Base-by-base conservation (phyloP, 2,113 vertebrate genomes). In the Syngnathus scovelli region DNA sequence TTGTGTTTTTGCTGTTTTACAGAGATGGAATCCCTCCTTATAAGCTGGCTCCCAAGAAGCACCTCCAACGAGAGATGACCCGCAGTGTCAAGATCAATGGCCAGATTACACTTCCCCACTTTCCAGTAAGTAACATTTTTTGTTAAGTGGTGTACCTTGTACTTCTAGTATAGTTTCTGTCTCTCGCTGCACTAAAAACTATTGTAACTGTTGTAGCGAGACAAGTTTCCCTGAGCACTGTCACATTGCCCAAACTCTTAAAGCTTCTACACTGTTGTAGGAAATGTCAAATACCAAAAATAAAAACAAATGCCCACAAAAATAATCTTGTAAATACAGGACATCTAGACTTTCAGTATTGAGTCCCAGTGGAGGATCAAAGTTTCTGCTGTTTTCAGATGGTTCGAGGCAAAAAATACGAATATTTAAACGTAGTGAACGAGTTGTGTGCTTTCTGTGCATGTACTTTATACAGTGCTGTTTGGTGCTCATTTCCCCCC, bases 1-100 rank as follows among this genome's bases (percentile, higher is more conserved):
- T 69, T 16, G 75, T 66, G 2, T 49, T 72, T 61, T 12, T 63
- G 27, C 52, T 33, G 37, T 6, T 61, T 63, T 21, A 61, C 90
- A 98, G 96, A 86, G 96, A 99, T 91, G 96, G 95, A 73, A 92
- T 98, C 79, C 95, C 95, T 81, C 94, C 94, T 0, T 98, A 98
- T 73, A 94, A 94, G 21, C 83, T 93, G 55, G 94, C 94, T 79
- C 95, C 91, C 80, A 98, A 95, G 93, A 99, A 98, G 84, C 94
- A 95, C 83, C 91, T 95, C 76, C 96, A 98, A 86, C 86, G 95
- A 72, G 96, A 99, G 43, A 98, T 99, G 91, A 93, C 96, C 63
- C 94, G 95, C 21, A 99, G 94, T 0, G 90, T 96, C 83, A 98
- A 94, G 88, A 94, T 95, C 90, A 99, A 99, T 8, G 96, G 96